Conservation (phyloP, 1,140 invertebrate genomes). For the Matsumurasca onukii region DNA sequence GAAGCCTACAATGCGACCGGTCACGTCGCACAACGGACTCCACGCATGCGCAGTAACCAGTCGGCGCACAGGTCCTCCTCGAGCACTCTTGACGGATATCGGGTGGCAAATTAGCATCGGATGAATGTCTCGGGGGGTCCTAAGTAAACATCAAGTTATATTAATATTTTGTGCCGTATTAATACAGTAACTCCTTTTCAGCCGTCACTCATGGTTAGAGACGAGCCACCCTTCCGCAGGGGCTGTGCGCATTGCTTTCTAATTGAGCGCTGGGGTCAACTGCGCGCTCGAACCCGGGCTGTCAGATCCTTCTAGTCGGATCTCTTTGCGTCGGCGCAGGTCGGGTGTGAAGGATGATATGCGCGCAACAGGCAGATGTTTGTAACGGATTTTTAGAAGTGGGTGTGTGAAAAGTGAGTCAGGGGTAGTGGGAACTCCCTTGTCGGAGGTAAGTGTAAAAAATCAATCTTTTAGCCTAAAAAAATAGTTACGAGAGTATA, state of each 20-base stretch:
- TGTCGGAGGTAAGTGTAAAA: no score
- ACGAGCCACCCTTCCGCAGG: constrained; percentile 22
- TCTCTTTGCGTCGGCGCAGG: background rate
- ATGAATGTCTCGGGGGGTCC: background rate
- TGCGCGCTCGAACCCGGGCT: background rate
- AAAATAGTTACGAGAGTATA: no score
- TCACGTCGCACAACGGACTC: background rate
- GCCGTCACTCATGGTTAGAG: constrained; percentile 26
- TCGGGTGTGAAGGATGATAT: background rate
- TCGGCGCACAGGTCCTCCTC: background rate
- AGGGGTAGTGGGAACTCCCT: no score
- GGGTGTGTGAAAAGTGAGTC: no score
- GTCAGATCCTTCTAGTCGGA: background rate
- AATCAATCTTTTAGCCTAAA: no score
- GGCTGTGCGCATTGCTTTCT: constrained; percentile 15
- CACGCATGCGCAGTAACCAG: background rate
- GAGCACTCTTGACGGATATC: constrained; percentile 8
- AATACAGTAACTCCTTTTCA: constrained; percentile 20
- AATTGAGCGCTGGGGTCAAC: background rate
- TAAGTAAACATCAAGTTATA: constrained; percentile 28
- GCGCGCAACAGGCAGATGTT: no score
- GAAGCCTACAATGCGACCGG: background rate
- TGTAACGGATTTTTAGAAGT: no score
- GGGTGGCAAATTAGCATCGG: constrained; percentile 21
- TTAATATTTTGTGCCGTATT: constrained; percentile 28